These are phyloP conservation scores for Otis tarda DNA, from an alignment of 2,113 vertebrate species.

Conservation along the genomic window DNA sequence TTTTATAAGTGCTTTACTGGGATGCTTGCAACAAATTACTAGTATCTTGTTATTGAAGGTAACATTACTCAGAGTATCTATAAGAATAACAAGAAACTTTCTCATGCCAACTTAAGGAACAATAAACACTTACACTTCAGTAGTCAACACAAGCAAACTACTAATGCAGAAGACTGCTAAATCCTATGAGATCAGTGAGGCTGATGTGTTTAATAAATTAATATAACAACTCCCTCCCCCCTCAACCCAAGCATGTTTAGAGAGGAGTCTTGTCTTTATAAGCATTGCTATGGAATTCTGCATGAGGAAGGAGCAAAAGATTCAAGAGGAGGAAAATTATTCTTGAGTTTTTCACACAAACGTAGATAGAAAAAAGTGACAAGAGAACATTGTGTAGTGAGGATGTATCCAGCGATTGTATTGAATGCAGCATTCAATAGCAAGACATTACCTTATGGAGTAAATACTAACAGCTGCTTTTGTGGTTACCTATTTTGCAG, in stretches of 20 bases:
- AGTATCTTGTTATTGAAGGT: background rate
- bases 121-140: conserved; percentile 17
- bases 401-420: background rate
- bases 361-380: background rate
- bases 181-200: background rate
- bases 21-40: background rate
- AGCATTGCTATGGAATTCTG: background rate
- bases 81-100: conserved; percentile 2
- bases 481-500: background rate
- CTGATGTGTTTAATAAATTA: background rate
- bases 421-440: background rate
- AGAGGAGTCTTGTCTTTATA: background rate
- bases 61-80: background rate
- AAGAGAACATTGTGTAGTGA: background rate
- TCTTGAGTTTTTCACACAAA: background rate
- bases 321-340: background rate
- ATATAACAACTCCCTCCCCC: background rate
- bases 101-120: background rate
- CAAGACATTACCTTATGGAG: background rate
- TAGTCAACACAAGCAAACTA: background rate
- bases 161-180: conserved; percentile 1
- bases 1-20: background rate
- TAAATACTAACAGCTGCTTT: background rate
- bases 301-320: background rate
- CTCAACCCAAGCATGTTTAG: background rate